These are phyloP conservation scores for Trichomycterus rosablanca DNA, from an alignment of 2,113 vertebrate species.

Conservation along the genomic window DNA sequence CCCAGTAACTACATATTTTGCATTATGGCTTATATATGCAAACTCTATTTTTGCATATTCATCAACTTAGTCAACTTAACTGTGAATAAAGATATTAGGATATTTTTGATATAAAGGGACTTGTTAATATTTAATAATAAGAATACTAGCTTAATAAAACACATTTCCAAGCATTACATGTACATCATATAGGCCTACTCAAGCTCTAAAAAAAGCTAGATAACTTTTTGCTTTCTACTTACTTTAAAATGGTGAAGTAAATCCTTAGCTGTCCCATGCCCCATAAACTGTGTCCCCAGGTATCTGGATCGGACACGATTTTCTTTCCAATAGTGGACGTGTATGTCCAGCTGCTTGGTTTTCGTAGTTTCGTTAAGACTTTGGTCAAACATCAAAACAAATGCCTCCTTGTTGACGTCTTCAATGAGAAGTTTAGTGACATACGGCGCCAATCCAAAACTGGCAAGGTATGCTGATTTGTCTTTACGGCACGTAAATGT, in stretches of 20 bases:
- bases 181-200: constrained; percentile 23
- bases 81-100: too few species aligned
- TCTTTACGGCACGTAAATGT: constrained; percentile 19
- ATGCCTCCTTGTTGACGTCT: not conserved
- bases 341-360: constrained; percentile 34
- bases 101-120: too few species aligned
- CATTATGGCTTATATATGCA: too few species aligned
- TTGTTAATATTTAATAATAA: too few species aligned
- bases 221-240: not conserved
- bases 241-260: constrained; percentile 11
- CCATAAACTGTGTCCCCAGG: constrained; percentile 27
- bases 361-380: constrained; percentile 20
- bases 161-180: not conserved
- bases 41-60: too few species aligned
- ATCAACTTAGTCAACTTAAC: too few species aligned
- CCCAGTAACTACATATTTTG: too few species aligned
- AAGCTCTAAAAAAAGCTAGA: constrained; percentile 8
- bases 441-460: constrained; percentile 21
- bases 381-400: constrained; percentile 24
- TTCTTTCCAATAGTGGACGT: constrained; percentile 22
- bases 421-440: constrained; percentile 6
- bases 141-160: too few species aligned
- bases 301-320: constrained; percentile 31
- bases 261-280: constrained; percentile 30
- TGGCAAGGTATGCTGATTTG: constrained; percentile 24